Conservation (phyloP, 1,140 invertebrate species). For the Phymastichus coffea region DNA sequence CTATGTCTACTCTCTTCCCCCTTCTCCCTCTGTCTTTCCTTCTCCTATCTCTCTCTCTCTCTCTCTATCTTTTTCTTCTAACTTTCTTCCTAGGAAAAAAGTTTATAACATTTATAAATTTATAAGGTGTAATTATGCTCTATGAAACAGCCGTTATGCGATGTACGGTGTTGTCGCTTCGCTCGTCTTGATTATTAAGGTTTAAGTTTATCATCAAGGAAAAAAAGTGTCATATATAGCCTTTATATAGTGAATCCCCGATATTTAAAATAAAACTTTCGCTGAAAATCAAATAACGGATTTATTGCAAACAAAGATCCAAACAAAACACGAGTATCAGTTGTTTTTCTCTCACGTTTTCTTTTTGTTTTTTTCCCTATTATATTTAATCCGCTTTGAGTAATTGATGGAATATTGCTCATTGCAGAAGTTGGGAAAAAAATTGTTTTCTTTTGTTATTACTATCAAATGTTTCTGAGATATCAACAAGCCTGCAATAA, state of each 20-base stretch:
- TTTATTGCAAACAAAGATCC: constrained; percentile 15
- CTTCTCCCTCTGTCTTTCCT: too few relatives aligned
- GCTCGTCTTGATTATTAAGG: constrained; percentile 42
- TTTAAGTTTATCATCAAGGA: constrained; percentile 46
- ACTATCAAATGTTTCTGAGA: too few relatives aligned
- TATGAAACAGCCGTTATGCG: constrained; percentile 31
- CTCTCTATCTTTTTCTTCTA: too few relatives aligned
- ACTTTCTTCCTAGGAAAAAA: constrained; percentile 39
- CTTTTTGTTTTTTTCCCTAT: constrained; percentile 8
- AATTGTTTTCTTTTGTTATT: too few relatives aligned
- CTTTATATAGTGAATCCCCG: constrained; percentile 48
- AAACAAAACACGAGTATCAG: too few relatives aligned
- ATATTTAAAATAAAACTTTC: constrained; percentile 46
- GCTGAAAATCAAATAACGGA: constrained; percentile 38
- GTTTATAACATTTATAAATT: constrained; percentile 55
- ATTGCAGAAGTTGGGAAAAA: constrained; percentile 3
- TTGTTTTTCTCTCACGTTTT: too few relatives aligned
- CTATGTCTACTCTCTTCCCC: too few relatives aligned
- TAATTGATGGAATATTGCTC: background rate
- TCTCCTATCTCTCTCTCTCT: too few relatives aligned
- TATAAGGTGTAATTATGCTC: constrained; percentile 52
- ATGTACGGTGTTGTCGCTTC: constrained; percentile 32
- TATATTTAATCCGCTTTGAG: background rate
- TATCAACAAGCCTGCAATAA: too few relatives aligned
- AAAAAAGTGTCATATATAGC: constrained; percentile 48